A percentile compares a stretch with the other conserved stretches of the same genome.
These are phyloP conservation scores for Chaetodon trifasciatus DNA, from an alignment of 2,797 vertebrate genomes.

Conservation along the genomic window DNA sequence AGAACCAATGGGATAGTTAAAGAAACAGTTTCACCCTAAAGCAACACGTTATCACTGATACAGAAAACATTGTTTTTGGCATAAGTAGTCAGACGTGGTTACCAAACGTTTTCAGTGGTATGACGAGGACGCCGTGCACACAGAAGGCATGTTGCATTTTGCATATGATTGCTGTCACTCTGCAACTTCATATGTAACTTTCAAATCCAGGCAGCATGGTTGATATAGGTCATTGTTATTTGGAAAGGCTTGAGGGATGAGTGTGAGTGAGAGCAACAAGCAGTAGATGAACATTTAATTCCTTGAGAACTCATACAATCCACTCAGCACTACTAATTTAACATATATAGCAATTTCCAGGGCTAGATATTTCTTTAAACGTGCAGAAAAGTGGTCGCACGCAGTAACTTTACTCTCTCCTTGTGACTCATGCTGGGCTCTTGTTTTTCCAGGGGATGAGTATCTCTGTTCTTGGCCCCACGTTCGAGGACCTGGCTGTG, in stretches of 20 bases:
- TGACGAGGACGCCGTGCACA: neutral
- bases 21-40: neutral
- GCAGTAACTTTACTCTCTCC: neutral
- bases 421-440: neutral
- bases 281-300: neutral
- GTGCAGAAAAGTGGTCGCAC: neutral
- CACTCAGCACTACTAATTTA: neutral
- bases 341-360: neutral
- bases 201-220: neutral
- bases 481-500: constrained; percentile 91
- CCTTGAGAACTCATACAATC: neutral
- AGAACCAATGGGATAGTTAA: neutral
- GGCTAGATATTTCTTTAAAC: neutral
- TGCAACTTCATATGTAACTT: neutral
- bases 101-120: neutral
- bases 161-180: neutral
- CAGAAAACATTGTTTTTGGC: neutral
- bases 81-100: neutral
- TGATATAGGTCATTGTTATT: neutral
- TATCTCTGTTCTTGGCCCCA: constrained; percentile 93
- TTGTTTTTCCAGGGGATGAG: constrained; percentile 89
- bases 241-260: neutral
- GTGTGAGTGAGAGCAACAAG: neutral
- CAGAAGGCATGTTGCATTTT: neutral
- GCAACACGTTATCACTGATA: neutral